phyloP scores from a whole-genome alignment of 2,888 invertebrate species.

The Escarpia spicata region DNA sequence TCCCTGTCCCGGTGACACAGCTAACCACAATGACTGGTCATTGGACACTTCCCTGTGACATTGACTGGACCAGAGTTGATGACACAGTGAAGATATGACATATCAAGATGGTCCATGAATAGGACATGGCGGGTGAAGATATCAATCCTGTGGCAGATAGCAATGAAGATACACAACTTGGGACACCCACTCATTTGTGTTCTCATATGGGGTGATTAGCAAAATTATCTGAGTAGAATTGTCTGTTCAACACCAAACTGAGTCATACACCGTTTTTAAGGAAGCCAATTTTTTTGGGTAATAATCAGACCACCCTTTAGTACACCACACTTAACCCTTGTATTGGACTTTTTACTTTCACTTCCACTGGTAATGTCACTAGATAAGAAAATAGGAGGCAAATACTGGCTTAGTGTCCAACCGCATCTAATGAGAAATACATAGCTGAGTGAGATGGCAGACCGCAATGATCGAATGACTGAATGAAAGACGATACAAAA shows the following conservation, averaged over 20 bases:
- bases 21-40: too few relatives aligned
- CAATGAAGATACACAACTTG: not conserved
- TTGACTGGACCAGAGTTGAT: not conserved
- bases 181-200: not conserved
- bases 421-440: not conserved
- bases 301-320: not conserved
- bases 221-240: too few relatives aligned
- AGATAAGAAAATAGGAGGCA: not conserved
- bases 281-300: not conserved
- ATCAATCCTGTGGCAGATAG: not conserved
- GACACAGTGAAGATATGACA: constrained; percentile 10
- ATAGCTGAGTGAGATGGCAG: not conserved
- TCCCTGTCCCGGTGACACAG: too few relatives aligned
- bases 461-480: not conserved
- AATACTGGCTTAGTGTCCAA: not conserved
- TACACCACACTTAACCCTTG: not conserved
- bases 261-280: not conserved
- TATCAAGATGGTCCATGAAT: not conserved
- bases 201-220: too few relatives aligned
- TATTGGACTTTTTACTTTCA: not conserved
- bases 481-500: too few relatives aligned
- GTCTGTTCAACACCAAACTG: not conserved
- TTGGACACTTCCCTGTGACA: not conserved
- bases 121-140: not conserved
- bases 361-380: not conserved